Base-by-base conservation (phyloP, 2,797 vertebrate species). In the Prunella strophiata region DNA sequence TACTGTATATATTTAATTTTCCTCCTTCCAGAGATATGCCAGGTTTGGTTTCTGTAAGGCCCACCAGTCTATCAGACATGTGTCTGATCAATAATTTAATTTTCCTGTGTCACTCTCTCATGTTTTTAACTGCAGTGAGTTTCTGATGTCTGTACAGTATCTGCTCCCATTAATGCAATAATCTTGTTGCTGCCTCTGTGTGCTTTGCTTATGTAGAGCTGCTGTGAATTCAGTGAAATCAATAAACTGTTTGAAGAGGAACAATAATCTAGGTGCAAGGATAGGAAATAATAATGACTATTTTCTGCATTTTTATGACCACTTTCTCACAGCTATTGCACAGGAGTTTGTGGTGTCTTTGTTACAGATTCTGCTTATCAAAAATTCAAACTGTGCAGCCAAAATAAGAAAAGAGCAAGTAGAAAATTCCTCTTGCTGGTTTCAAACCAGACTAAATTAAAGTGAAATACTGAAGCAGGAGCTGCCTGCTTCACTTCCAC, bases 51-150 rank as follows among this genome's bases (percentile, higher is more conserved):
- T 52, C 73, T 86, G 1, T 75, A 78, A 88, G 52, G 36, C 29
- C 25, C 45, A 59, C 52, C 22, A 59, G 65, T 45, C 55, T 54
- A 9, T 91, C 93, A 94, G 81, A 40, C 20, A 1, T 38, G 25
- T 67, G 38, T 76, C 88, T 94, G 68, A 58, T 88, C 80, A 94
- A 58, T 91, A 91, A 91, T 94, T 74, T 51, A 34, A 87, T 96
- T 94, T 94, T 68, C 77, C 38, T 50, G 6, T 88, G 89, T 85
- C 79, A 76, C 30, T 54, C 59, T 82, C 76, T 82, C 85, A 27
- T 92, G 62, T 52, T 59, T 61, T 71, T 80, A 86, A 48, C 22
- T 2, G 2, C 34, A 61, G 9, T 34, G 55, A 70, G 74, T 90
- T 89, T 65, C 76, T 96, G 92, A 32, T 66, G 55, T 68, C 79